Evolutionary conservation across 2,113 vertebrate species (phyloP).

Genomic region (Patagioenas fasciata): DNA sequence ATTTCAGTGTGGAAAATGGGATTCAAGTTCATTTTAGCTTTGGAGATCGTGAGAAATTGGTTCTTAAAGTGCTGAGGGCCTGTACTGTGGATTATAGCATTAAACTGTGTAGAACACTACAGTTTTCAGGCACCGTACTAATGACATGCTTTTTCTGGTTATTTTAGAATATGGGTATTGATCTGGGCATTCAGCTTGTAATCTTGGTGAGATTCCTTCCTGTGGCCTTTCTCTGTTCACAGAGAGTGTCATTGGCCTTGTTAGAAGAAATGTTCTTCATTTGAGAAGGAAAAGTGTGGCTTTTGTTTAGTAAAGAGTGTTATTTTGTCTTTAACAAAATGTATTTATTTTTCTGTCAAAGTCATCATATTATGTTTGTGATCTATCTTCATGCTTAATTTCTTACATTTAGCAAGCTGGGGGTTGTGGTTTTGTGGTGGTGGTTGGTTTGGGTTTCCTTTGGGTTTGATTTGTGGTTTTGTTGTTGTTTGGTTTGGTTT

Average conservation of each 20-base stretch:
- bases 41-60: conserved; percentile 57
- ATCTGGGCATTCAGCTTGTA: background rate
- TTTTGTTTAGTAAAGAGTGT: background rate
- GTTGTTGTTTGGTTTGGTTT: background rate
- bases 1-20: conserved; percentile 32
- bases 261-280: background rate
- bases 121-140: conserved; percentile 29
- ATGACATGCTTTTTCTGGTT: background rate
- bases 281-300: background rate
- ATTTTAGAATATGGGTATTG: conserved; percentile 19
- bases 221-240: background rate
- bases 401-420: background rate
- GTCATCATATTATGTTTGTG: background rate
- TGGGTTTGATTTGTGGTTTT: too few relatives aligned
- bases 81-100: conserved; percentile 38
- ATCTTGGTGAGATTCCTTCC: background rate
- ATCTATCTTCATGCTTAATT: background rate
- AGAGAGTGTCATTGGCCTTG: background rate
- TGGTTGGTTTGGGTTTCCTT: too few relatives aligned
- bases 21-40: conserved; percentile 32
- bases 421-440: background rate
- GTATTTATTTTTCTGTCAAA: background rate
- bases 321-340: background rate
- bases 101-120: conserved; percentile 20
- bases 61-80: conserved; percentile 48